phyloP scores from a whole-genome alignment of 2,888 invertebrate genomes.

The Agonopterix heracliana region DNA sequence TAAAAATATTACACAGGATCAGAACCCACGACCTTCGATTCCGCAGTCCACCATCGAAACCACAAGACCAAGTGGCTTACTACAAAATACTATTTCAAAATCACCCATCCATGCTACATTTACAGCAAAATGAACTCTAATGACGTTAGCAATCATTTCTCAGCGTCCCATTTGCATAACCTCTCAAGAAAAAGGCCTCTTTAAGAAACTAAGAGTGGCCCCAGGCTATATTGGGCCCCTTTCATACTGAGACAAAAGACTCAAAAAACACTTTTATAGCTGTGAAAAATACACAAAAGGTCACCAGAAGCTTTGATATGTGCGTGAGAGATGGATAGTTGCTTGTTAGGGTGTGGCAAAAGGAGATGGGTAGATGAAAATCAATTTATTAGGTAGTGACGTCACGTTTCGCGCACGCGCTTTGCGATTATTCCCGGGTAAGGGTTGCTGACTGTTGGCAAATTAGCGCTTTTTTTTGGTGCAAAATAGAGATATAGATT shows the following conservation, averaged over 20 bases:
- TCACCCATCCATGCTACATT: too few species aligned
- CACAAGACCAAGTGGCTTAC: too few species aligned
- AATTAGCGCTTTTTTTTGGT: slow-evolving; percentile 19
- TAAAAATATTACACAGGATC: too few species aligned
- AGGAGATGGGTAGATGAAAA: slow-evolving; percentile 62
- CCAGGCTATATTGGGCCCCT: slow-evolving; percentile 47
- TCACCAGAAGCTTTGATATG: slow-evolving; percentile 57
- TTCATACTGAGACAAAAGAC: slow-evolving; percentile 64
- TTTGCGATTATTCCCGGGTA: slow-evolving; percentile 48
- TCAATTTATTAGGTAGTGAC: slow-evolving; percentile 76
- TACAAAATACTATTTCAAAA: too few species aligned
- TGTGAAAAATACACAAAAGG: slow-evolving; percentile 69
- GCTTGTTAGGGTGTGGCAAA: neutral
- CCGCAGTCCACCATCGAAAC: too few species aligned
- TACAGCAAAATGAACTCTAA: neutral
- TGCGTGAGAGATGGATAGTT: slow-evolving; percentile 33
- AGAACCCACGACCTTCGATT: too few species aligned
- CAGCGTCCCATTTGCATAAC: neutral
- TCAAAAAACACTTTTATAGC: slow-evolving; percentile 50
- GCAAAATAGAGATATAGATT: neutral
- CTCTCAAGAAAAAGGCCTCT: neutral
- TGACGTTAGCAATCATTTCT: neutral
- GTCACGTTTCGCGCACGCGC: slow-evolving; percentile 69
- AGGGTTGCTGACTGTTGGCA: slow-evolving; percentile 44
- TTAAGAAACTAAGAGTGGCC: slow-evolving; percentile 16